Evolutionary conservation across 2,888 invertebrate genomes (phyloP).

Genomic region (Oxytorus armatus): DNA sequence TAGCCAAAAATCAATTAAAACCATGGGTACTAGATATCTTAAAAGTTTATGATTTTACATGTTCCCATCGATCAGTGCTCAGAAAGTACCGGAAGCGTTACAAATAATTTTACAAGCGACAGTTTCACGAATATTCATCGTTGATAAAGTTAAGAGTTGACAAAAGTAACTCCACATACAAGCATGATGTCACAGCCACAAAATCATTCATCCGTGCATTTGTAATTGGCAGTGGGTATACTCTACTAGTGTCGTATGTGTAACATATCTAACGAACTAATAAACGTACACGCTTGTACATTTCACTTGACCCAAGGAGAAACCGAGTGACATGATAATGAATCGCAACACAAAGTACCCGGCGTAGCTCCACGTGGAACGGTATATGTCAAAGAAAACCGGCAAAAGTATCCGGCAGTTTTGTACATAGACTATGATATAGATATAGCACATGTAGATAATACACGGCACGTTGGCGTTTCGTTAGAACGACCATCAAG

Average conservation of each 20-base stretch:
- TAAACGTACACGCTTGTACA: constrained; percentile 26
- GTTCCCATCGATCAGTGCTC: background rate
- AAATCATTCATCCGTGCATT: background rate
- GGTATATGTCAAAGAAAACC: constrained; percentile 41
- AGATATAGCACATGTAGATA: constrained; percentile 28
- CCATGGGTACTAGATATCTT: background rate
- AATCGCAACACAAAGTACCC: constrained; percentile 15
- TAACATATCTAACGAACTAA: constrained; percentile 16
- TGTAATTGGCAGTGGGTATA: background rate
- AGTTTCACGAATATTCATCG: background rate
- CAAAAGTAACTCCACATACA: background rate
- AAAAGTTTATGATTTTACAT: background rate
- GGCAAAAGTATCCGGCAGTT: constrained; percentile 32
- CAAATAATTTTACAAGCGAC: background rate
- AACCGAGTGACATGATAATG: constrained; percentile 56
- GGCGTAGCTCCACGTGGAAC: background rate
- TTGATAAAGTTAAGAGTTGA: background rate
- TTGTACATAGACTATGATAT: constrained; percentile 13
- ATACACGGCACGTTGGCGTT: constrained; percentile 40
- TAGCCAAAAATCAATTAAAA: background rate
- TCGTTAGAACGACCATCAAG: constrained; percentile 57
- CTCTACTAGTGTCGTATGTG: background rate
- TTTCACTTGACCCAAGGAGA: constrained; percentile 54
- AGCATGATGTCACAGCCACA: background rate
- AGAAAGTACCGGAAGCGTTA: background rate